A percentile compares a stretch with the other conserved stretches of the same genome.
These are phyloP conservation scores for Caenorhabditis tropicalis DNA, from an alignment of 1,140 invertebrate species.

Conservation along the genomic window DNA sequence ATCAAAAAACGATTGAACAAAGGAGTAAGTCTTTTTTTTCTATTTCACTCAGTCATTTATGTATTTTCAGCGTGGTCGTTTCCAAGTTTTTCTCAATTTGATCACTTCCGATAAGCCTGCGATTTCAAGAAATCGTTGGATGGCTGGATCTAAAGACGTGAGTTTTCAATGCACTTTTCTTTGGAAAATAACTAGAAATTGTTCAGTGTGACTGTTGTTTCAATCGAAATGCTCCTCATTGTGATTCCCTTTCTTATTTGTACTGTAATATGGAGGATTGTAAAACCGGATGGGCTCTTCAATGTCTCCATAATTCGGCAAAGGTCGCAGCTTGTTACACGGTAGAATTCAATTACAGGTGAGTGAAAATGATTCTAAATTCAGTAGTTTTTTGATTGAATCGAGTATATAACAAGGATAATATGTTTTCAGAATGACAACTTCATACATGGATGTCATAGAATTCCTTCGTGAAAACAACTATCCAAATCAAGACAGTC, in stretches of 20 bases:
- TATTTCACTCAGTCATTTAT: not conserved
- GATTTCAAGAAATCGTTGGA: slow-evolving; percentile 66
- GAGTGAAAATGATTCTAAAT: slow-evolving; percentile 46
- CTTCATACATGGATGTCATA: slow-evolving; percentile 62
- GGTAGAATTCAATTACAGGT: slow-evolving; percentile 70
- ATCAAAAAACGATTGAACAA: slow-evolving; percentile 70
- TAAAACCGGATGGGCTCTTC: slow-evolving; percentile 71
- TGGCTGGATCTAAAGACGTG: slow-evolving; percentile 69
- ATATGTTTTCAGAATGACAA: slow-evolving; percentile 71
- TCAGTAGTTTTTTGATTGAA: no score
- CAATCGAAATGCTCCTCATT: slow-evolving; percentile 59
- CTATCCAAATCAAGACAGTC: slow-evolving; percentile 68
- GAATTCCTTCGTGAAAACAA: slow-evolving; percentile 68
- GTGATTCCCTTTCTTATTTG: slow-evolving; percentile 65
- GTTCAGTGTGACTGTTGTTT: slow-evolving; percentile 67
- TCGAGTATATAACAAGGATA: no score
- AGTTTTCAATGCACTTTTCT: not conserved
- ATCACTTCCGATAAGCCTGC: slow-evolving; percentile 68
- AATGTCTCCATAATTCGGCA: slow-evolving; percentile 71
- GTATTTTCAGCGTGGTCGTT: slow-evolving; percentile 66
- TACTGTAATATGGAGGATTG: slow-evolving; percentile 68
- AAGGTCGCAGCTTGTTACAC: slow-evolving; percentile 71
- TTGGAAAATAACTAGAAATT: not conserved
- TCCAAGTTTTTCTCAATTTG: slow-evolving; percentile 71
- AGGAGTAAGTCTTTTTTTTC: slow-evolving; percentile 58